Base-by-base conservation (phyloP, 2,888 invertebrate genomes). In the Gari tellinella region DNA sequence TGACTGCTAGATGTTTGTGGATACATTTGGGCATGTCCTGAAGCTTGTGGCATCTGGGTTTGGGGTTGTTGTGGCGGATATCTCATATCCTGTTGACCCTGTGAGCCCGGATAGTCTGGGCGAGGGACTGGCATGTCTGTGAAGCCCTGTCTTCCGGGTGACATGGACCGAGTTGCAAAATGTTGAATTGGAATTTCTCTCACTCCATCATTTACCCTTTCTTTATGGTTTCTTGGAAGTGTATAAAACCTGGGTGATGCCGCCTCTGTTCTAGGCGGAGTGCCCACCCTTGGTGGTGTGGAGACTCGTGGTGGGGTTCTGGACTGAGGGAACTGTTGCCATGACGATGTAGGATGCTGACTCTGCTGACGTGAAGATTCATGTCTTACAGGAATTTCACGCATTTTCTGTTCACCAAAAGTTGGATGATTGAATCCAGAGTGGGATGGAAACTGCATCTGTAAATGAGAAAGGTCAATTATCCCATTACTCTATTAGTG, bases 111-210 rank as follows among this genome's bases (percentile, higher is more conserved):
- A 38, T 69, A 69, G 40, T 69, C 68, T 43, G 62, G 68, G 23
- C 46, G 26, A 8, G 68, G 68, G 43, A 43, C 37, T 1, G 52
- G 43, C 5, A 19, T 26, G 25, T 43, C 37, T 15, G 10, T 43
- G 8, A 46, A 61, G 55, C 48, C 52, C 25, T 49, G 40, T 17
- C 49, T 17, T 12, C 49, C 48, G 1, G 67, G 67, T 14, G 67
- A 60, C 61, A 46, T 56, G n/a, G 62, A 55, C 17, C 51, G 61
- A 1, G 77, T 57, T 26, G 78, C 65, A 37, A 79, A 48, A 61
- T 85, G 86, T 31, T 84, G 86, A 7, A 88, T 83, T 40, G 87
- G 87, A 49, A 88, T 88, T 72, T 86, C 86, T 57, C 85, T 65
- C 0, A 81, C 76, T 15, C 37, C 37, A 31, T 70, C 68, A 38